These are phyloP conservation scores for Siniperca chuatsi DNA, from an alignment of 2,113 vertebrate species.

Conservation along the genomic window DNA sequence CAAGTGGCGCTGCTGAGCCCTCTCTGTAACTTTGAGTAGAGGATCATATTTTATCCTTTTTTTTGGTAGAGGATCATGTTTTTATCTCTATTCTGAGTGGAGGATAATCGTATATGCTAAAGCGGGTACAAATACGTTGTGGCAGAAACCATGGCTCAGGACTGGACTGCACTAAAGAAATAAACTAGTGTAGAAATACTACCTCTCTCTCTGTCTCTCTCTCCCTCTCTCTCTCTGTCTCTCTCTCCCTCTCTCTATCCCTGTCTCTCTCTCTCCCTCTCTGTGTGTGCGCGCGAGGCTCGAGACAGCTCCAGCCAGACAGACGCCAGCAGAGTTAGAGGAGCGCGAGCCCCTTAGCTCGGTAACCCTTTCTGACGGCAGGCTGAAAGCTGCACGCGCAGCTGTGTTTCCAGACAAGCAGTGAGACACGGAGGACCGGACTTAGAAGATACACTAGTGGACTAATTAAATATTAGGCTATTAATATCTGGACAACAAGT, in stretches of 20 bases:
- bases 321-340: conserved; percentile 65
- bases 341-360: conserved; percentile 43
- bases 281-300: neutral
- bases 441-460: neutral
- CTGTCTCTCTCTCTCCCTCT: too few relatives aligned
- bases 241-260: neutral
- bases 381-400: neutral
- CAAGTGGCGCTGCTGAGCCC: neutral
- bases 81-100: too few relatives aligned
- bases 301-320: conserved; percentile 39
- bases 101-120: neutral
- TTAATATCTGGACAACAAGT: neutral
- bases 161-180: neutral
- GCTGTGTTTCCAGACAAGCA: neutral
- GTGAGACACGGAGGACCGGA: neutral
- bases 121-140: neutral
- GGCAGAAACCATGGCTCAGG: neutral
- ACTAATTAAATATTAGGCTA: neutral
- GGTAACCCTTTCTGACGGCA: neutral
- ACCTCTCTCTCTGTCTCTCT: neutral
- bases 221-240: too few relatives aligned
- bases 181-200: neutral
- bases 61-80: too few relatives aligned
- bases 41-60: too few relatives aligned
- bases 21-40: neutral